Base-by-base conservation (phyloP, 92 coral and sea anemone genomes). In the Scolanthus callimorphus region DNA sequence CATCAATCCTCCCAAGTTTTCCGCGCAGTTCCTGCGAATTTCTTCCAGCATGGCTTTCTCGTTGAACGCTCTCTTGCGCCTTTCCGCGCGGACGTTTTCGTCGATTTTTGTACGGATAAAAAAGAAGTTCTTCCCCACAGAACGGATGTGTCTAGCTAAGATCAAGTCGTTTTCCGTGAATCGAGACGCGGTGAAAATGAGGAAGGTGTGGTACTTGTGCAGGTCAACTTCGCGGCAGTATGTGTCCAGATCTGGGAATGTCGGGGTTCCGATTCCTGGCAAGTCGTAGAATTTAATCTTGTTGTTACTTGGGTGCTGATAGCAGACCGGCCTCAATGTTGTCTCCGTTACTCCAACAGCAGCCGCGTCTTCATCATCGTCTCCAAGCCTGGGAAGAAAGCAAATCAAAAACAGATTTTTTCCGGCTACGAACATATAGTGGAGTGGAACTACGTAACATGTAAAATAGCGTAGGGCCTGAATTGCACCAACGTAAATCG, bases 301-400 rank as follows among this genome's bases (percentile, higher is more conserved):
- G 26, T 17, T 46, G 53, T 69, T 59, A 19, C 19, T 19, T 15
- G 70, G 76, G 44, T 59, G 76, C 10, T 48, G 39, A 29, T 10
- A 69, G 20, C 25, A 24, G 0, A 47, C 31, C 37, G 76, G 76
- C 44, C 31, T 27, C 17, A 8, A 1, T 12, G 59, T 65, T 25
- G 47, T 23, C 56, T 74, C 80, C 0, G 25, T 55, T 22, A 54
- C 64, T 9, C 49, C 79, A 51, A 52, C 57, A 24, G 52, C 28
- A 31, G 79, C 73, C 21, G 79, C 71, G 23, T 24, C 25, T 9
- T 62, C 31, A 29, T 63, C 79, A 17, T 63, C 71, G 31, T 73
- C 79, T 11, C 2, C 2, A 53, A 73, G 73, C 9, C 79, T 73
- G n/a, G n/a, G n/a, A n/a, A n/a, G n/a, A n/a, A n/a, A n/a, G n/a